Base-by-base conservation (phyloP, 2,797 vertebrate genomes). In the Sphenopsis melanotis region DNA sequence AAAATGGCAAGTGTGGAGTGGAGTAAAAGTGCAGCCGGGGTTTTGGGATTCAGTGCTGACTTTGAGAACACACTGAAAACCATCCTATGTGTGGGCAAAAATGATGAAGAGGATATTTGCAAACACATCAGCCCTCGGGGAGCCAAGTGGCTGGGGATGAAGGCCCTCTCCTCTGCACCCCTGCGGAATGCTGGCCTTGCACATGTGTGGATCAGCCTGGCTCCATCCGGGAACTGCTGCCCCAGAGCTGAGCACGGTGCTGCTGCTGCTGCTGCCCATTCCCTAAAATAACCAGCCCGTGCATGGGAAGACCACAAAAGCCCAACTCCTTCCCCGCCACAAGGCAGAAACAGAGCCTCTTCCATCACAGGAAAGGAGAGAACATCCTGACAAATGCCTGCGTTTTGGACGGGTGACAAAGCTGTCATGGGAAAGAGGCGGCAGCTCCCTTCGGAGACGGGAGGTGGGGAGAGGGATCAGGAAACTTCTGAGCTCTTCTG, bases 381-480 rank as follows among this genome's bases (percentile, higher is more conserved):
- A 96, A 96, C 96, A 96, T 96, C 96, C 96, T 96, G 96, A 96
- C 95, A 96, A 96, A 95, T 96, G 96, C 95, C 95, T 95, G 95
- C 2, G 52, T 94, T 95, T 96, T 96, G 96, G 96, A 96, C n/a
- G 93, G 90, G 90, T 96, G 96, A 96, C 96, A 96, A 94, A 94
- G 94, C 94, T 96, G 95, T 96, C 96, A 96, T 94, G 94, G 95
- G 96, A 96, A 95, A 95, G 94, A 94, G 91, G 92, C 86, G 8
- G 96, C 96, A 94, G 96, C 91, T 96, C 96, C 95, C 94, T 93
- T 96, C 32, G 5, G 94, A 95, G 95, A 91, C 4, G 88, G 90
- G 96, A 96, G 96, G 94, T 96, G 96, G 93, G 93, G 94, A 96
- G 93, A 39, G 1, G 95, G 95, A 95, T 95, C 96, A 96, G 96